Conservation (phyloP, 2,888 invertebrate genomes). For the Dioctria linearis region DNA sequence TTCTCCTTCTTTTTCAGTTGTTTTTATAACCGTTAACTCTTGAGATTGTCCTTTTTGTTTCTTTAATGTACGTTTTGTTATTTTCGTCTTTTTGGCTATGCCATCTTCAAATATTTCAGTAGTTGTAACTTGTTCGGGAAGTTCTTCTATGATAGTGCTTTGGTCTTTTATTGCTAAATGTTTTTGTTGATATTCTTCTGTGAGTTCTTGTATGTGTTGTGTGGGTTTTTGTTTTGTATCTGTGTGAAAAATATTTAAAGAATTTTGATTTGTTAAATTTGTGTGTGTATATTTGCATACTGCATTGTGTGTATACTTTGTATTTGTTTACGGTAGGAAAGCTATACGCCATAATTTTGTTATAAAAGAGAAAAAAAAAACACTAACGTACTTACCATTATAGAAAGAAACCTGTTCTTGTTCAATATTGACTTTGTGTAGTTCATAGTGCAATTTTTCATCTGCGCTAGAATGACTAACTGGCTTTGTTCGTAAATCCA, state of each 20-base stretch:
- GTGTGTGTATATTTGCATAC: conserved; percentile 60
- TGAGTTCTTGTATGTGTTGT: conserved; percentile 68
- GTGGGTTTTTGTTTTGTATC: conserved; percentile 68
- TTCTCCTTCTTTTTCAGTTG: conserved; percentile 68
- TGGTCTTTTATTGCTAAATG: too few relatives aligned
- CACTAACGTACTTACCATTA: conserved; percentile 63
- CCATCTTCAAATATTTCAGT: conserved; percentile 65
- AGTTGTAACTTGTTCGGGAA: conserved; percentile 68
- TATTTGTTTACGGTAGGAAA: conserved; percentile 60
- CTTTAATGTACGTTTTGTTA: conserved; percentile 66
- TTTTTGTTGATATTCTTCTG: conserved; percentile 57
- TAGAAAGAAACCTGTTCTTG: conserved; percentile 52
- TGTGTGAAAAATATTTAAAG: conserved; percentile 63
- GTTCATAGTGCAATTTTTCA: conserved; percentile 45
- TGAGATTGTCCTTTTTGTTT: conserved; percentile 67
- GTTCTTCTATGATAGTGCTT: conserved; percentile 63
- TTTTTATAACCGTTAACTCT: conserved; percentile 69
- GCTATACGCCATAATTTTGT: conserved; percentile 68
- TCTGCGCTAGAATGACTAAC: conserved; percentile 51
- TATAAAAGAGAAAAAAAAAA: conserved; percentile 59
- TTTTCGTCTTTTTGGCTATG: conserved; percentile 62
- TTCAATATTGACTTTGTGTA: conserved; percentile 49
- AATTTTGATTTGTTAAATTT: conserved; percentile 59
- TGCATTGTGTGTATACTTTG: conserved; percentile 58
- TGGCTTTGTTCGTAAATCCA: conserved; percentile 48